Evolutionary conservation across 2,113 vertebrate genomes (phyloP).

Genomic region (Xenopus laevis): DNA sequence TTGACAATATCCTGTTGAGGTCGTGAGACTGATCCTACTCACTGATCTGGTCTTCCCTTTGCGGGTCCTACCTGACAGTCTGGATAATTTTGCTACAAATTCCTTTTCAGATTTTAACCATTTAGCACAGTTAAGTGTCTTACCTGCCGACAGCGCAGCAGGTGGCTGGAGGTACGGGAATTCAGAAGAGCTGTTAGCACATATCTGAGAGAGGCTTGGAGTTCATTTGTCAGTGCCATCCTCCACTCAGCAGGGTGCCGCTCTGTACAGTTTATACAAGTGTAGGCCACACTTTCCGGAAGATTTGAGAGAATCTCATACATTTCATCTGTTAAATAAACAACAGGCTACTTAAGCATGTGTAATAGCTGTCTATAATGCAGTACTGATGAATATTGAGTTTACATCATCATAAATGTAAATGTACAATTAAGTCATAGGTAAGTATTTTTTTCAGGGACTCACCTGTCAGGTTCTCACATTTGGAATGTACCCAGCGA

Average conservation of each 20-base stretch:
- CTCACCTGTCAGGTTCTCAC: slow-evolving; percentile 92
- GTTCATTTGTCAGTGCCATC: slow-evolving; percentile 80
- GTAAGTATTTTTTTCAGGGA: slow-evolving; percentile 8
- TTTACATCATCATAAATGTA: no score
- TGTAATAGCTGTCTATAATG: no score
- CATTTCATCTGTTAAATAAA: slow-evolving; percentile 88
- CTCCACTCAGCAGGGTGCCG: slow-evolving; percentile 89
- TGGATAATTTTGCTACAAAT: no score
- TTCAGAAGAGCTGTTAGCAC: slow-evolving; percentile 87
- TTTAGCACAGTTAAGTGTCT: slow-evolving; percentile 17
- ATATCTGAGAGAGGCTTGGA: slow-evolving; percentile 81
- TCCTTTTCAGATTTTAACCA: background rate
- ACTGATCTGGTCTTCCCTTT: no score
- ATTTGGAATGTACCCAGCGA: slow-evolving; percentile 94
- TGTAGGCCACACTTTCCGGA: slow-evolving; percentile 86
- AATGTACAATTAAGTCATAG: no score
- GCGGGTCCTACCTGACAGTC: no score
- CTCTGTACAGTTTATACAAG: slow-evolving; percentile 88
- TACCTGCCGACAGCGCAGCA: slow-evolving; percentile 91
- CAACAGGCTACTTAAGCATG: background rate
- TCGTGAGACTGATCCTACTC: no score
- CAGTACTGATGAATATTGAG: no score
- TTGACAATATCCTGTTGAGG: no score
- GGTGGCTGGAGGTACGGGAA: slow-evolving; percentile 88
- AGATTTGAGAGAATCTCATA: slow-evolving; percentile 92